phyloP scores from a whole-genome alignment of 2,113 vertebrate species.

The Austrofundulus limnaeus region DNA sequence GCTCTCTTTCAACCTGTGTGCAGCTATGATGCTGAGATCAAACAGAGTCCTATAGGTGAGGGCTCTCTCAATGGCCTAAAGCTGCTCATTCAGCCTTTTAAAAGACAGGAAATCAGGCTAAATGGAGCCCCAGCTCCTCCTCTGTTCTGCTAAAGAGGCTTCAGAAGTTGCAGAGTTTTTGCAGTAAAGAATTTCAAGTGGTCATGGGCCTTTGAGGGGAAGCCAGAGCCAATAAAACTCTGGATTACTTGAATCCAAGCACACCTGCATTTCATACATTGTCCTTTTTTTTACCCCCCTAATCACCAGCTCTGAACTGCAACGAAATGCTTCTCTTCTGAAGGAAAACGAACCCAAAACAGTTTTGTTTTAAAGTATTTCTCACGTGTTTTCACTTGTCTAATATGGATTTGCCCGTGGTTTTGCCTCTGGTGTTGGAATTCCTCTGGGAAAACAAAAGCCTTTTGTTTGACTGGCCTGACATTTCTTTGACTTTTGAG shows the following conservation, averaged over 20 bases:
- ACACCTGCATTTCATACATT: slow-evolving; percentile 69
- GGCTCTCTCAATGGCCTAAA: slow-evolving; percentile 72
- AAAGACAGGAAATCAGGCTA: slow-evolving; percentile 79
- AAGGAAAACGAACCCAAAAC: slow-evolving; percentile 31
- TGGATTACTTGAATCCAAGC: slow-evolving; percentile 72
- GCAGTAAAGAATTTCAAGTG: slow-evolving; percentile 75
- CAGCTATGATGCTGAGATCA: slow-evolving; percentile 74
- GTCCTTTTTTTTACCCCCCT: slow-evolving; percentile 34
- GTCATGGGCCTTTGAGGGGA: slow-evolving; percentile 58
- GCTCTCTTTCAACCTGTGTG: slow-evolving; percentile 69
- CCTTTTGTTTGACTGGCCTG: slow-evolving; percentile 47
- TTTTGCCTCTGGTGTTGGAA: slow-evolving; percentile 30
- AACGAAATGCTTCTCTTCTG: slow-evolving; percentile 29
- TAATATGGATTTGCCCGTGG: slow-evolving; percentile 18
- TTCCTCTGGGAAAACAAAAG: slow-evolving; percentile 40
- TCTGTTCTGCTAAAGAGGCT: slow-evolving; percentile 61
- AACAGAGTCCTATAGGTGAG: slow-evolving; percentile 71
- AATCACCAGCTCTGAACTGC: slow-evolving; percentile 34
- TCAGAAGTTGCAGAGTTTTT: slow-evolving; percentile 66
- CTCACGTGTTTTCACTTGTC: slow-evolving; percentile 50
- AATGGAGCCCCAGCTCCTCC: slow-evolving; percentile 69
- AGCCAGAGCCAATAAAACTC: slow-evolving; percentile 65
- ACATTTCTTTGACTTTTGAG: slow-evolving; percentile 46
- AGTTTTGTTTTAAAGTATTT: slow-evolving; percentile 19
- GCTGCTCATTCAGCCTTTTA: slow-evolving; percentile 77